Base-by-base conservation (phyloP, 1,140 invertebrate genomes). In the Aethina tumida region DNA sequence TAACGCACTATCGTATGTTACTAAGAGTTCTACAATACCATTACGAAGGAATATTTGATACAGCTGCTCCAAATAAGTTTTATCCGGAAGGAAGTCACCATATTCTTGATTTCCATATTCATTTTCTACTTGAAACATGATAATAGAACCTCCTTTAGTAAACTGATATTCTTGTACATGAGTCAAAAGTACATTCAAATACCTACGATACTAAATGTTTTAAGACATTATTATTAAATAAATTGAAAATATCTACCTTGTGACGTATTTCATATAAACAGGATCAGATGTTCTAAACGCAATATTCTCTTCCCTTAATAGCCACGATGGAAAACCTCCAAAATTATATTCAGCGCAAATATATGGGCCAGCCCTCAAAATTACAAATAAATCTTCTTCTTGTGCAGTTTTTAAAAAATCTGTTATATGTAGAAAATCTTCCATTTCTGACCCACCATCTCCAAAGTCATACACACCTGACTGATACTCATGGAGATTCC, bases 341-440 rank as follows among this genome's bases (percentile, higher is more conserved):
- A 67, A 69, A 35, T 84, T 80, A 56, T 79, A 74, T 64, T 86
- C 82, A 15, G 88, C 88, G 65, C 91, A 94, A 39, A 96, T 95
- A 49, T 91, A 97, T 0, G 94, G 94, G 0, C 94, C 94, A 2
- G 87, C 78, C 35, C 93, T 66, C 0, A 97, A 58, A 18, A 97
- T 76, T 1, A 95, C 87, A 18, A 82, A 62, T 17, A 97, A 62
- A 44, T 77, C 84, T 58, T 86, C 77, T 50, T 86, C 75, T 40
- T 88, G 70, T 0, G 91, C 91, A 4, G 77, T 65, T 45, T 75
- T 63, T 12, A 97, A 67, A 56, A 93, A 97, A 35, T 69, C 52
- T 9, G 69, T 58, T 4, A 69, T 20, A 47, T 66, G 69, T 58
- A 50, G 29, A 68, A 54, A 56, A 61, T 73, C 63, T 39, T 64